Conservation (phyloP, 2,797 vertebrate genomes). For the Synanceia verrucosa region DNA sequence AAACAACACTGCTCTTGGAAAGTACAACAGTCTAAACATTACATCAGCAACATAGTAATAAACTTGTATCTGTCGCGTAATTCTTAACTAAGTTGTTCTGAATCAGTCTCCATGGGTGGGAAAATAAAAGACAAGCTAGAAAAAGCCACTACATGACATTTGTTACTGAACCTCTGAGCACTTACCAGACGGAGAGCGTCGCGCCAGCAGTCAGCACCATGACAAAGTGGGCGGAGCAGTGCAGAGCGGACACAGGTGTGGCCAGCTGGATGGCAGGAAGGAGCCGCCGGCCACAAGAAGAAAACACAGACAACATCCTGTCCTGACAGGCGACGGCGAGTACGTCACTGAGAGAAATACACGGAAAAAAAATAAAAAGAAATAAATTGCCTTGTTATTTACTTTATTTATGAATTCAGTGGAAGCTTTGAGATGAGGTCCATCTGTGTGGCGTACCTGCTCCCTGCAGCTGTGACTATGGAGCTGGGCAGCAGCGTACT, state of each 20-base stretch:
- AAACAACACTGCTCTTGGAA: not conserved
- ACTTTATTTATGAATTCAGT: not conserved
- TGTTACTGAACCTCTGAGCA: not conserved
- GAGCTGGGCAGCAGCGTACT: conserved; percentile 90
- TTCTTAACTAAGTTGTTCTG: not conserved
- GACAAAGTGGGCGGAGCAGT: conserved; percentile 91
- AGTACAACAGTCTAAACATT: too few species aligned
- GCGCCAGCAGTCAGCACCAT: conserved; percentile 93
- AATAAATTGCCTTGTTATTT: too few species aligned
- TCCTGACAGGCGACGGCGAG: conserved; percentile 93
- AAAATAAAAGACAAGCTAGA: not conserved
- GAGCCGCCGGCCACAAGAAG: conserved; percentile 91
- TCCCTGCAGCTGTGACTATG: conserved; percentile 89
- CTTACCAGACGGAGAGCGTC: conserved; percentile 94
- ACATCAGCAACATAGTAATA: too few species aligned
- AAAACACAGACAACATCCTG: conserved; percentile 92
- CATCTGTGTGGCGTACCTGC: conserved; percentile 82
- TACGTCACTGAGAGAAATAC: conserved; percentile 85
- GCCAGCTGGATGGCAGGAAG: conserved; percentile 92
- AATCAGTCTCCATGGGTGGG: not conserved
- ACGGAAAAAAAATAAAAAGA: too few species aligned
- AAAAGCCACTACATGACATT: not conserved
- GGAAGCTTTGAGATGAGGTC: not conserved
- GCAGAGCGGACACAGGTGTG: conserved; percentile 89
- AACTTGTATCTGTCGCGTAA: too few species aligned